Conservation (phyloP, 2,888 invertebrate species). For the Atethmia centrago region DNA sequence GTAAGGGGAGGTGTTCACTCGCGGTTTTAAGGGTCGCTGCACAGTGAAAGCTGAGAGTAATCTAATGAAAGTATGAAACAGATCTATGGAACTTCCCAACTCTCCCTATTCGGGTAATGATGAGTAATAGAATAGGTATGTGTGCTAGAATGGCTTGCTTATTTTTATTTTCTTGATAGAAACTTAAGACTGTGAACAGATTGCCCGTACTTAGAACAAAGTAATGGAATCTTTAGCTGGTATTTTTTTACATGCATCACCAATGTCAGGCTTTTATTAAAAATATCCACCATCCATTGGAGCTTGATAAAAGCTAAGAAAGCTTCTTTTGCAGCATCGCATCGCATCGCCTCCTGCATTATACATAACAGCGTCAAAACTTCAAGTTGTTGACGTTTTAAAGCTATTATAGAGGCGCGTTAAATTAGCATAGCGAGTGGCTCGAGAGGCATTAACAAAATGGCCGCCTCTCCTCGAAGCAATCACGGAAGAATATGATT, state of each 20-base stretch:
- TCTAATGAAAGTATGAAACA: constrained; percentile 6
- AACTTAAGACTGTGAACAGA: background rate
- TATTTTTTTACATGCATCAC: background rate
- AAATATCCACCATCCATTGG: background rate
- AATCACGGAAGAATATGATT: constrained; percentile 60
- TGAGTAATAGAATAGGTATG: background rate
- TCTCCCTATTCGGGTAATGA: constrained; percentile 3
- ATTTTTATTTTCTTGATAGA: background rate
- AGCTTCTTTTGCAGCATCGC: constrained; percentile 11
- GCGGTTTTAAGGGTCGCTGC: constrained; percentile 10
- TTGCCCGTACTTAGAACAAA: background rate
- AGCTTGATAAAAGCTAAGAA: background rate
- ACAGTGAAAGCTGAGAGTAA: constrained; percentile 17
- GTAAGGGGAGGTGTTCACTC: constrained; percentile 22
- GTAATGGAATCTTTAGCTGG: background rate
- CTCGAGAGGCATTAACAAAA: constrained; percentile 68
- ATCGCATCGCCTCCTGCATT: constrained; percentile 21
- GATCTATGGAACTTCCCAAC: background rate
- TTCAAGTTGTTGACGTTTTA: constrained; percentile 73
- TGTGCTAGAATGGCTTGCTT: too few relatives aligned
- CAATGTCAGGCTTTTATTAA: background rate
- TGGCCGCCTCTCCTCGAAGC: constrained; percentile 57
- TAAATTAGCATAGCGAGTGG: constrained; percentile 76
- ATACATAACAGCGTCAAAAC: constrained; percentile 42
- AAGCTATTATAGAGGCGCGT: constrained; percentile 73